Evolutionary conservation across 2,888 invertebrate genomes (phyloP).

Genomic region (Conistra vaccinii): DNA sequence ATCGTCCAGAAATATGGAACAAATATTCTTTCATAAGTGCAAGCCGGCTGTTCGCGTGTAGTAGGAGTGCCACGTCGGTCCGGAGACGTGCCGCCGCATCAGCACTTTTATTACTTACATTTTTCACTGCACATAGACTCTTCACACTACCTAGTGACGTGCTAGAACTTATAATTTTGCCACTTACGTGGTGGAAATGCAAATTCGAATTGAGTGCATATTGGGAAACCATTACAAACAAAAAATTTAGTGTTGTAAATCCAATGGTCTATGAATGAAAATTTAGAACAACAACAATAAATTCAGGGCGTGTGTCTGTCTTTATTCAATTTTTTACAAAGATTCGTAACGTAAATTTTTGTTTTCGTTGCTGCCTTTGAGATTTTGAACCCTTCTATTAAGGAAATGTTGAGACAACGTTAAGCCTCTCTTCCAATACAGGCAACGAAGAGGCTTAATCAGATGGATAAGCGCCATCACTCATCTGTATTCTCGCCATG

Average conservation of each 20-base stretch:
- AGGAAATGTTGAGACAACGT: constrained; percentile 15
- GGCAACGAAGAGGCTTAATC: constrained; percentile 38
- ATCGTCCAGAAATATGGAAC: constrained; percentile 55
- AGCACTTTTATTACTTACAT: constrained; percentile 83
- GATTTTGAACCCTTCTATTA: background rate
- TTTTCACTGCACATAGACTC: constrained; percentile 73
- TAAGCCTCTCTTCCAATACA: constrained; percentile 44
- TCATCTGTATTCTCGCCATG: constrained; percentile 50
- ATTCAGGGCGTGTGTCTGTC: background rate
- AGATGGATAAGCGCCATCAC: constrained; percentile 49
- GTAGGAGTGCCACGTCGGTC: constrained; percentile 63
- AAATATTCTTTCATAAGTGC: constrained; percentile 61
- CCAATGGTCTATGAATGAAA: background rate
- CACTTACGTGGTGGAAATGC: constrained; percentile 38
- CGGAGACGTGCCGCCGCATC: constrained; percentile 83
- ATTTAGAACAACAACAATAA: background rate
- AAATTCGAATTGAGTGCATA: constrained; percentile 44
- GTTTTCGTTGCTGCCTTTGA: background rate
- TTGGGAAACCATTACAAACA: background rate
- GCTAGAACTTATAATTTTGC: constrained; percentile 63
- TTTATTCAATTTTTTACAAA: background rate
- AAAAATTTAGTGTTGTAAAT: background rate
- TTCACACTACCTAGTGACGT: constrained; percentile 59
- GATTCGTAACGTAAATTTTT: background rate
- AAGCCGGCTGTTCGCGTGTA: constrained; percentile 36